Percentiles rank a stretch among this genome's conserved stretches.
Conservation (phyloP, 2,888 invertebrate species). For the Saturnia pavonia region DNA sequence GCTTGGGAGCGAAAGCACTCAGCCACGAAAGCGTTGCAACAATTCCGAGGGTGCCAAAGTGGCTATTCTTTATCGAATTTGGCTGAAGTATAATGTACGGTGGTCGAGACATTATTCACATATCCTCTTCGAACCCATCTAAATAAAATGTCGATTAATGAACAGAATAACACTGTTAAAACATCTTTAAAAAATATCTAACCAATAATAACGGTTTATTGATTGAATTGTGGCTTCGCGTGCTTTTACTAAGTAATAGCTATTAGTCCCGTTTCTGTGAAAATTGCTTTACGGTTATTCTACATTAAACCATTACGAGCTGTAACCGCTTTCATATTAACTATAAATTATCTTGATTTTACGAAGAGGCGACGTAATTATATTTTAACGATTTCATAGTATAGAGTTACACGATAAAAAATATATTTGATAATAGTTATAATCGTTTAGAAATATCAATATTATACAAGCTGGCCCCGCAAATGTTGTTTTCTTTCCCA, state of each 20-base stretch:
- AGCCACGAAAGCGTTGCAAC: no score
- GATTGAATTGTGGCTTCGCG: conserved; percentile 34
- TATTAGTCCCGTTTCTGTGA: conserved; percentile 38
- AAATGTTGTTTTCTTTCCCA: no score
- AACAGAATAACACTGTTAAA: background rate
- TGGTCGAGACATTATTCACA: no score
- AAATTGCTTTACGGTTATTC: conserved; percentile 32
- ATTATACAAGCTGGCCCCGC: no score
- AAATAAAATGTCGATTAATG: background rate
- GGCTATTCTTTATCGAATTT: no score
- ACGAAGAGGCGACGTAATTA: background rate
- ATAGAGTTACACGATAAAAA: no score
- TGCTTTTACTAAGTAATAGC: conserved; percentile 32
- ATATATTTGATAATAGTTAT: no score
- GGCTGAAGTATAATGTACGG: no score
- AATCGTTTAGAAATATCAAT: no score
- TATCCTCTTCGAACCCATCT: background rate
- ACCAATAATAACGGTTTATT: conserved; percentile 29
- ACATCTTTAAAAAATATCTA: background rate
- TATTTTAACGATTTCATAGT: background rate
- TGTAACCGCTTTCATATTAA: conserved; percentile 24
- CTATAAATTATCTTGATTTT: conserved; percentile 19
- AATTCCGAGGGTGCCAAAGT: no score
- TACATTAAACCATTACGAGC: conserved; percentile 25
- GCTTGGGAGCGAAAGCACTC: no score